These are phyloP conservation scores for Drosophila bunnanda DNA, from an alignment of 2,888 invertebrate genomes.

Conservation along the genomic window DNA sequence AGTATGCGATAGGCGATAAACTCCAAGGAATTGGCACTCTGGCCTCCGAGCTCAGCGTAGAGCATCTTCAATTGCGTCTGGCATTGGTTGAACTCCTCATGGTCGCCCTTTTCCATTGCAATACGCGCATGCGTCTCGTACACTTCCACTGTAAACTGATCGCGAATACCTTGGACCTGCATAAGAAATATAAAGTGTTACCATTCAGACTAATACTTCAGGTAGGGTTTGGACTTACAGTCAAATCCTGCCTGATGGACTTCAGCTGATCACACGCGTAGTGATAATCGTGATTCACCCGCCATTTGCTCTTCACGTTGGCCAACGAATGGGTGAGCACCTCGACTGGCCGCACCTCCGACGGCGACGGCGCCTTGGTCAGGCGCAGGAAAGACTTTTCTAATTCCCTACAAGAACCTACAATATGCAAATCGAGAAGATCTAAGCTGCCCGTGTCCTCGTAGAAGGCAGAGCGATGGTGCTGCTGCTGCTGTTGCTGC, in stretches of 20 bases:
- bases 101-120: slow-evolving; percentile 98
- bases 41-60: slow-evolving; percentile 90
- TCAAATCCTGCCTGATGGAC: slow-evolving; percentile 99
- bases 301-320: slow-evolving; percentile 96
- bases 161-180: slow-evolving; percentile 97
- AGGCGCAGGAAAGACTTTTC: slow-evolving; percentile 98
- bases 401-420: slow-evolving; percentile 96
- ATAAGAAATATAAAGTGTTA: no score
- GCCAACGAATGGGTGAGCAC: slow-evolving; percentile 93
- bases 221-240: slow-evolving; percentile 87
- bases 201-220: not conserved
- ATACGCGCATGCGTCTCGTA: slow-evolving; percentile 99
- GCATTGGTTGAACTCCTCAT: slow-evolving; percentile 99
- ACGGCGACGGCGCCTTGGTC: slow-evolving; percentile 97
- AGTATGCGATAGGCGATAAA: slow-evolving; percentile 98
- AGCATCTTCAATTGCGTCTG: slow-evolving; percentile 98
- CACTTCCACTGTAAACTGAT: slow-evolving; percentile 97
- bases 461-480: slow-evolving; percentile 84
- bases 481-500: slow-evolving; percentile 33
- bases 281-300: slow-evolving; percentile 95
- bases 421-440: slow-evolving; percentile 94
- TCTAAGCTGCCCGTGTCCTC: slow-evolving; percentile 89
- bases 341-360: slow-evolving; percentile 95
- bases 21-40: slow-evolving; percentile 91
- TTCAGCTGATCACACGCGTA: slow-evolving; percentile 99